Percentiles rank a stretch among this genome's conserved stretches.
phyloP scores from a whole-genome alignment of 2,797 vertebrate genomes.

The Chromobotia macracanthus region DNA sequence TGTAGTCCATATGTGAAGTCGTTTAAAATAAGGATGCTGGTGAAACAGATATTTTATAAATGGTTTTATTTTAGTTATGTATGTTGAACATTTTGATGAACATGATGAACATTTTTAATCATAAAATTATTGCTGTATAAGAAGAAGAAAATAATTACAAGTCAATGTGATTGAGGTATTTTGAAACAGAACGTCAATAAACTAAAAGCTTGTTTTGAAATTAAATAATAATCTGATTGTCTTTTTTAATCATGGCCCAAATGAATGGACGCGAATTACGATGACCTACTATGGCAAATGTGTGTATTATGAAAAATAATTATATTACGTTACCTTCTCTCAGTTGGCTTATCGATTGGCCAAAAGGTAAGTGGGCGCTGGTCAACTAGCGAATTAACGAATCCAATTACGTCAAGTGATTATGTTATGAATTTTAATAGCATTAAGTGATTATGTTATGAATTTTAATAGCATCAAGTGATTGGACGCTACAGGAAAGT shows the following conservation, averaged over 20 bases:
- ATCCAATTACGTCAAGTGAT: background rate
- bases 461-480: background rate
- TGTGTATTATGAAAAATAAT: background rate
- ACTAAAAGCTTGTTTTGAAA: too few relatives aligned
- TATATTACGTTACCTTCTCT: too few relatives aligned
- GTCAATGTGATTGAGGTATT: background rate
- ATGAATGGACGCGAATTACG: background rate
- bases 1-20: conserved; percentile 65
- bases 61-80: background rate
- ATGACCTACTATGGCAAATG: background rate
- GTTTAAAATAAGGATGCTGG: background rate
- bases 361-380: background rate
- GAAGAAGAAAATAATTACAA: background rate
- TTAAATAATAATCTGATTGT: too few relatives aligned
- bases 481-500: too few relatives aligned
- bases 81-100: too few relatives aligned
- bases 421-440: background rate
- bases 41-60: background rate
- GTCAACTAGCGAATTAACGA: background rate
- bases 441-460: background rate
- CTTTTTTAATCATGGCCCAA: too few relatives aligned
- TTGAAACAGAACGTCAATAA: background rate
- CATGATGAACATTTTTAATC: background rate
- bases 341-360: background rate
- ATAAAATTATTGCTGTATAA: background rate